These are phyloP conservation scores for Nanorana parkeri DNA, from an alignment of 2,113 vertebrate genomes.

Conservation along the genomic window DNA sequence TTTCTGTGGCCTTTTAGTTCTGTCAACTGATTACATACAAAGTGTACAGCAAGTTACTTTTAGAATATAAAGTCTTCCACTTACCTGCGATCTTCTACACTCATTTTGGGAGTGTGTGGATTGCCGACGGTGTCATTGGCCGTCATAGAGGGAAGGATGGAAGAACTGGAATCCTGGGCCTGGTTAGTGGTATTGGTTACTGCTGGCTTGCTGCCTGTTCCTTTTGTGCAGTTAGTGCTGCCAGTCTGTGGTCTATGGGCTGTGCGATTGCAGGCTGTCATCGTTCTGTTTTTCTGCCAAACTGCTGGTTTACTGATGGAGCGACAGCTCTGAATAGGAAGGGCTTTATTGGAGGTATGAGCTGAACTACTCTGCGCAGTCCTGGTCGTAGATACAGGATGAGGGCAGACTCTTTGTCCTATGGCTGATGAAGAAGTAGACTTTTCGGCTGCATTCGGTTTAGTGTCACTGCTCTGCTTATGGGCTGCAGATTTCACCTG, in stretches of 20 bases:
- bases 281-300: background rate
- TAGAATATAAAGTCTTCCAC: background rate
- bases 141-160: background rate
- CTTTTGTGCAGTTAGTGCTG: background rate
- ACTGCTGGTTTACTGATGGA: background rate
- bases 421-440: background rate
- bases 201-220: background rate
- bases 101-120: constrained; percentile 23
- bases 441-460: background rate
- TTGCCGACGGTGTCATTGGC: background rate
- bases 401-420: background rate
- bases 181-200: background rate
- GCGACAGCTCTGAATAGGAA: background rate
- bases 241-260: background rate
- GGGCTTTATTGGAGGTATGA: background rate
- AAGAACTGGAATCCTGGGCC: background rate
- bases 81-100: constrained; percentile 43
- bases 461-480: background rate
- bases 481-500: background rate
- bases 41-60: too few species aligned
- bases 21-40: too few species aligned
- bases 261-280: background rate
- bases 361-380: background rate
- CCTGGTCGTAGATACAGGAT: background rate
- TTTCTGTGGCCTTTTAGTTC: too few species aligned